These are phyloP conservation scores for Trilocha varians DNA, from an alignment of 2,888 invertebrate genomes.

Conservation along the genomic window DNA sequence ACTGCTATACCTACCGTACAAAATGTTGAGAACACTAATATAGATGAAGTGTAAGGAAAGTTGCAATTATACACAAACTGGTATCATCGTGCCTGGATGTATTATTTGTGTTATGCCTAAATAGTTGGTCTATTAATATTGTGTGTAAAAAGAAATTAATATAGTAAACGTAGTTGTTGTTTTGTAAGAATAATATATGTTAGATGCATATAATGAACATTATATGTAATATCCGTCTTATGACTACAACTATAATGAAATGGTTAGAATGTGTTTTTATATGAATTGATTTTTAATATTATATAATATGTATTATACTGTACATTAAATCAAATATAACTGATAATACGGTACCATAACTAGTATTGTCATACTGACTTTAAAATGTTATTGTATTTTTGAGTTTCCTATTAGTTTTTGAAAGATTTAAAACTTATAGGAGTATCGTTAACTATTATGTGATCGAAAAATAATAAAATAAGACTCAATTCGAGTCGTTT, in stretches of 20 bases:
- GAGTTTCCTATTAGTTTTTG: constrained; percentile 48
- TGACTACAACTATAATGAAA: constrained; percentile 57
- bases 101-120: constrained; percentile 44
- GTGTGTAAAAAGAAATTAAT: constrained; percentile 46
- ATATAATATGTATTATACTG: constrained; percentile 44
- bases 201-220: constrained; percentile 62
- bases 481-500: constrained; percentile 70
- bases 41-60: too few species aligned
- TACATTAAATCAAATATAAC: constrained; percentile 51
- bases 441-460: constrained; percentile 72
- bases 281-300: constrained; percentile 62
- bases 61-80: constrained; percentile 10
- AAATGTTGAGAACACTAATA: too few species aligned
- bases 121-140: constrained; percentile 50
- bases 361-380: constrained; percentile 37
- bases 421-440: constrained; percentile 50
- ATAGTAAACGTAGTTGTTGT: constrained; percentile 69
- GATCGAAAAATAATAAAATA: constrained; percentile 62
- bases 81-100: constrained; percentile 18
- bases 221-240: constrained; percentile 71
- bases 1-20: too few species aligned
- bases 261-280: constrained; percentile 67
- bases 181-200: constrained; percentile 67
- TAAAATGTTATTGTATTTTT: constrained; percentile 50
- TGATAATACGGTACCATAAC: constrained; percentile 29